Base-by-base conservation (phyloP, 2,113 vertebrate species). In the Proteles cristata region DNA sequence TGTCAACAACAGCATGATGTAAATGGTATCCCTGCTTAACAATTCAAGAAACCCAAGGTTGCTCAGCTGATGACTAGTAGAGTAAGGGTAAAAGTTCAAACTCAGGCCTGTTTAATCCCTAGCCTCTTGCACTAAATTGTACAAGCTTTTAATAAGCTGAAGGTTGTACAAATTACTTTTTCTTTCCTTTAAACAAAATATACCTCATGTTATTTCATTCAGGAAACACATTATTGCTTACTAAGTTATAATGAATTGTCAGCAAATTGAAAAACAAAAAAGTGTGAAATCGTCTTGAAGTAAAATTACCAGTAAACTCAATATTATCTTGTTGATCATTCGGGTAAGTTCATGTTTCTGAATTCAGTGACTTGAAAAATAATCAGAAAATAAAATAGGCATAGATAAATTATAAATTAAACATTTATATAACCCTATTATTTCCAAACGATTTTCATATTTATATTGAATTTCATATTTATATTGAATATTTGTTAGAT, bases 51-150 rank as follows among this genome's bases (percentile, higher is more conserved):
- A 50, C 19, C 3, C 63, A 93, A 50, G 31, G 28, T 28, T 94
- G 21, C 26, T 93, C 11, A 43, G 71, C 21, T 86, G 69, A 85
- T 80, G 55, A 55, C n/a, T 35, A 86, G 43, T 50, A 11, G 66
- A 74, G 35, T 73, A 15, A 74, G 61, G n/a, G 61, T 86, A 68
- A 96, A 96, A 53, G 76, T 80, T 92, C 50, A 90, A 79, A 90
- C 11, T 2, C 23, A 88, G 25, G 81, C 23, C 31, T 53, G 6
- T 84, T 93, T 95, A 74, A 81, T 74, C 79, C 15, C 76, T 94
- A 74, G 6, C 8, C 55, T 81, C 21, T 69, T 79, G 69, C 2
- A 26, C 15, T 84, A 69, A 88, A 61, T 7, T 28, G 35, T 17
- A 21, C 10, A 1, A 33, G 4, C 1, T 48, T 81, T 76, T 61